Evolutionary conservation across 2,888 invertebrate species (phyloP).

Genomic region (Drosophila emarginata): DNA sequence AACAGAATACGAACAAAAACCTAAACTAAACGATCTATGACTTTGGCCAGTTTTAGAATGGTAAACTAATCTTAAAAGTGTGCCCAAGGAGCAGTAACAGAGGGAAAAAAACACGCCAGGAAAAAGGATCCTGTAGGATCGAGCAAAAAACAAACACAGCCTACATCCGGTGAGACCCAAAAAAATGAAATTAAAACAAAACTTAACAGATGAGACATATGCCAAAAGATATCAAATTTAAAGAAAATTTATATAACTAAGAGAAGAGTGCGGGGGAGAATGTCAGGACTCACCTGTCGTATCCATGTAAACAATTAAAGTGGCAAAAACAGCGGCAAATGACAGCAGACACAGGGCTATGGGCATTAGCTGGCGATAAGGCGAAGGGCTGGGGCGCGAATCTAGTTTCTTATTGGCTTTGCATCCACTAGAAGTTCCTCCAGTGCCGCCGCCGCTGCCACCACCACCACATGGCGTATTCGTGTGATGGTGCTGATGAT

Average conservation of each 20-base stretch:
- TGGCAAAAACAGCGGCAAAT: slow-evolving; percentile 91
- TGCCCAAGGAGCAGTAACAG: slow-evolving; percentile 48
- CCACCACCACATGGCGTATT: slow-evolving; percentile 43
- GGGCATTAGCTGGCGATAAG: slow-evolving; percentile 85
- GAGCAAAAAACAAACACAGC: slow-evolving; percentile 62
- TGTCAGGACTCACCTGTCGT: slow-evolving; percentile 86
- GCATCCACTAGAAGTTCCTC: slow-evolving; percentile 24
- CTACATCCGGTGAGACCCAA: slow-evolving; percentile 71
- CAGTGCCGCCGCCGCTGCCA: slow-evolving; percentile 41
- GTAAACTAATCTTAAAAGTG: slow-evolving; percentile 78
- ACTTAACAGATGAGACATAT: slow-evolving; percentile 62
- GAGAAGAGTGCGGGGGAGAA: not conserved
- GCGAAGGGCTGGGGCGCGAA: slow-evolving; percentile 81
- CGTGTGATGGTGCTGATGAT: slow-evolving; percentile 58
- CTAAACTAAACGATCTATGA: slow-evolving; percentile 53
- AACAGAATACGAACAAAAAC: slow-evolving; percentile 5
- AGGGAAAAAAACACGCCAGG: slow-evolving; percentile 11
- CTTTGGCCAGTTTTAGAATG: slow-evolving; percentile 39
- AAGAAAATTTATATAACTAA: slow-evolving; percentile 53
- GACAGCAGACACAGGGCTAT: slow-evolving; percentile 89
- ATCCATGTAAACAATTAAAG: slow-evolving; percentile 91
- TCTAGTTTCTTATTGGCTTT: slow-evolving; percentile 81
- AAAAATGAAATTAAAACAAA: slow-evolving; percentile 28
- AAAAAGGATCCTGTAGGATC: slow-evolving; percentile 36
- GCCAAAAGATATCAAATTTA: slow-evolving; percentile 72